These are phyloP conservation scores for Picathartes gymnocephalus DNA, from an alignment of 2,113 vertebrate species.

Conservation along the genomic window DNA sequence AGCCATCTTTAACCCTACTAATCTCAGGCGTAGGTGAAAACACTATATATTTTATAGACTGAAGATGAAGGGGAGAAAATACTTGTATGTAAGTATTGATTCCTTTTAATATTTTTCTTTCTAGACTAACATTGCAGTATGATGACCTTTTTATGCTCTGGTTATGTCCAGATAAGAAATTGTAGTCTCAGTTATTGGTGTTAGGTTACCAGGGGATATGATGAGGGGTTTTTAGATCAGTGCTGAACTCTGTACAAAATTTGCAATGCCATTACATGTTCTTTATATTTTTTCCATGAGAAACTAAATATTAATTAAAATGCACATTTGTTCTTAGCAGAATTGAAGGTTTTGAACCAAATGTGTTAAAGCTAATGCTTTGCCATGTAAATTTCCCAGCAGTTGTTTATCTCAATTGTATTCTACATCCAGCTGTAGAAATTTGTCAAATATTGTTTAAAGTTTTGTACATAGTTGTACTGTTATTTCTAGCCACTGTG, in stretches of 20 bases:
- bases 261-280: constrained; percentile 54
- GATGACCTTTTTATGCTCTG: constrained; percentile 61
- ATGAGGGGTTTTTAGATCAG: constrained; percentile 48
- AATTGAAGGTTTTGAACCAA: constrained; percentile 74
- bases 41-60: constrained; percentile 73
- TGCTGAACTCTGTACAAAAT: constrained; percentile 67
- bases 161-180: constrained; percentile 47
- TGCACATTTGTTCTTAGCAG: constrained; percentile 71
- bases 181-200: constrained; percentile 58
- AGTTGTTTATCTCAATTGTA: constrained; percentile 76
- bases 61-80: constrained; percentile 71
- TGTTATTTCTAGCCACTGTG: constrained; percentile 79
- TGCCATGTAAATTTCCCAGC: constrained; percentile 73
- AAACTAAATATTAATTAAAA: constrained; percentile 76
- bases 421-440: constrained; percentile 75
- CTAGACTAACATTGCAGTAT: constrained; percentile 55
- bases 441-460: constrained; percentile 76
- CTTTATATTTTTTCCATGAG: constrained; percentile 70
- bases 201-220: constrained; percentile 43
- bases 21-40: constrained; percentile 79
- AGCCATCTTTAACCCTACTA: constrained; percentile 72
- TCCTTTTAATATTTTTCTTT: constrained; percentile 63
- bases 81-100: constrained; percentile 61
- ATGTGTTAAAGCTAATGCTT: constrained; percentile 75
- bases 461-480: constrained; percentile 80